Evolutionary conservation across 2,113 vertebrate genomes (phyloP), one percentile per base, ranked within the genome.

Genomic region (Lepus europaeus): DNA sequence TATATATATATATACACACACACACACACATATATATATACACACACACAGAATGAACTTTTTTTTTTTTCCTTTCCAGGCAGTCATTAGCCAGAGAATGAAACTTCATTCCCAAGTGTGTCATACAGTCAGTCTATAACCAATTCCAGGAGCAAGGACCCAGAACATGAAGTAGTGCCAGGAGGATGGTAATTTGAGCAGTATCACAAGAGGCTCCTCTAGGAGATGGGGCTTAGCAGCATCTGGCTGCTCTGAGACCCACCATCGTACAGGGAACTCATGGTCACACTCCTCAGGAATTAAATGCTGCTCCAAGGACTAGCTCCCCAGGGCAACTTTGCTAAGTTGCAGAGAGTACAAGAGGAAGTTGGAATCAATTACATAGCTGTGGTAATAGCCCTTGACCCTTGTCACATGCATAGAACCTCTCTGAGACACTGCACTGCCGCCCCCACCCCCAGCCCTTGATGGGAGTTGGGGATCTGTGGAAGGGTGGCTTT

Each of bases 131-230:
- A 19, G 91, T 90, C 90, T 97, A 7, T 31, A 96, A 64, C 49
- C 94, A 93, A 94, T 97, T 94, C 95, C 82, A 79, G 88, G 78
- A 96, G 68, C 96, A 94, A 87, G 36, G 39, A 89, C 96, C 96
- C 83, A 79, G 81, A 96, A 82, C 87, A 81, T 84, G 59, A 96
- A 91, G 87, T 39, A 6, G 56, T 89, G 1, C 51, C 10, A 20
- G 86, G 87, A 89, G 84, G 93, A 94, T 94, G 64, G 64, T 69
- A 97, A 93, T 83, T 53, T 77, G 64, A 27, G 19, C 76, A 2
- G n/a, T 22, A 49, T 66, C 59, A 16, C 45, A 39, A 45, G 73
- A 13, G 76, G 86, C 77, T 93, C 5, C 23, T 17, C 3, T 81
- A 16, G 91, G 93, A 80, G 56, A 92, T 56, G 80, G 77, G 53